A percentile compares a stretch with the other conserved stretches of the same genome.
Conservation (phyloP, 2,113 vertebrate genomes). For the Phylloscopus whistleri region DNA sequence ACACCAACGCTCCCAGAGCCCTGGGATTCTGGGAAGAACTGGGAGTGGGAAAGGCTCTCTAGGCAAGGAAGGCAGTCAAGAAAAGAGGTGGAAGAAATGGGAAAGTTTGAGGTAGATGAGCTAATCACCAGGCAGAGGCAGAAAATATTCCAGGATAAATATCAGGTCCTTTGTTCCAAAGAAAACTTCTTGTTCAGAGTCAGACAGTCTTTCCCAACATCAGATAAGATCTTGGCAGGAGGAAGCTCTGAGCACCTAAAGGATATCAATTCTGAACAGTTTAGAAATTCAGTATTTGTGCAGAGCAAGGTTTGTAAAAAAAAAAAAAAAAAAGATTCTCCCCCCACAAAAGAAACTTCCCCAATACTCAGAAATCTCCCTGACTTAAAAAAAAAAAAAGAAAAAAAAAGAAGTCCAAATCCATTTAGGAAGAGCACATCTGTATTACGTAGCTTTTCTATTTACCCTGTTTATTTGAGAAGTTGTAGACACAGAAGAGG, state of each 20-base stretch:
- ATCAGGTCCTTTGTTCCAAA: background rate
- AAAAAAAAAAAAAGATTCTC: no score
- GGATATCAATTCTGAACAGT: background rate
- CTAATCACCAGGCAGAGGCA: background rate
- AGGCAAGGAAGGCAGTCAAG: background rate
- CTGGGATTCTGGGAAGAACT: background rate
- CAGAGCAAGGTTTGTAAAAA: background rate
- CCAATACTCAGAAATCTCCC: no score
- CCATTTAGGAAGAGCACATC: background rate
- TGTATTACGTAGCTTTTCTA: background rate
- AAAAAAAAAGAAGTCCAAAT: background rate
- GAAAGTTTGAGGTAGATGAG: background rate
- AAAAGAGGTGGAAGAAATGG: background rate
- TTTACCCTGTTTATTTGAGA: background rate
- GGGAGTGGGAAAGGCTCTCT: background rate
- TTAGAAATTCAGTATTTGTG: background rate
- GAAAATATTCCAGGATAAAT: background rate
- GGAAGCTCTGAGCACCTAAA: background rate
- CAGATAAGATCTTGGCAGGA: background rate
- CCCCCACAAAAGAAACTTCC: rapidly evolving
- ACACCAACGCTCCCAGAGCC: background rate
- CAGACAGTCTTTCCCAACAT: background rate
- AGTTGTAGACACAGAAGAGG: background rate
- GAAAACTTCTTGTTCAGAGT: background rate
- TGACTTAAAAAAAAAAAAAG: background rate